Evolutionary conservation across 2,888 invertebrate species (phyloP).

Genomic region (Fragum sueziense): DNA sequence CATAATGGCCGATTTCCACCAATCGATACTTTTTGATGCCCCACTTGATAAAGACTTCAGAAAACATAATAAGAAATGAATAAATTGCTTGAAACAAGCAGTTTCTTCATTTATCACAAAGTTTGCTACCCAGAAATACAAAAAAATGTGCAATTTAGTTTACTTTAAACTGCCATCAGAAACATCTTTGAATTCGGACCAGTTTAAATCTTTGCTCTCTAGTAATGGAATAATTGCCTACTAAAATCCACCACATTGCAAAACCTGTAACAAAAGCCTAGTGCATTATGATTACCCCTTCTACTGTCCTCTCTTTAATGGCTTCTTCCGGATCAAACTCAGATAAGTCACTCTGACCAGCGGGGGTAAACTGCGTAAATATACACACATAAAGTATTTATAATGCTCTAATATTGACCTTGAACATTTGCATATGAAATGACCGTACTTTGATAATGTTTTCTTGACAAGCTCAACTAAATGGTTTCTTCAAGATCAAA

Average conservation of each 20-base stretch:
- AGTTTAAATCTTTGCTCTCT: too few species aligned
- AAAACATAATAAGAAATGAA: not conserved
- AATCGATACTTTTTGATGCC: not conserved
- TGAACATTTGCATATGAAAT: too few species aligned
- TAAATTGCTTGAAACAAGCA: constrained; percentile 4
- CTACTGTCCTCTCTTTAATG: constrained; percentile 60
- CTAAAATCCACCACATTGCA: not conserved
- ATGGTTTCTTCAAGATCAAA: constrained; percentile 32
- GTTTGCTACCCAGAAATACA: not conserved
- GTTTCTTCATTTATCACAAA: not conserved
- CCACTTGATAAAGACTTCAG: not conserved
- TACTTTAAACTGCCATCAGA: too few species aligned
- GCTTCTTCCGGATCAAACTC: constrained; percentile 30
- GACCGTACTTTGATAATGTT: too few species aligned
- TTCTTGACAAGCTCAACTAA: too few species aligned
- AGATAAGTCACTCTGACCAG: not conserved
- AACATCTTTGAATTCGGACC: too few species aligned
- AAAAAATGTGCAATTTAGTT: too few species aligned
- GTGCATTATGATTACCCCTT: constrained; percentile 60
- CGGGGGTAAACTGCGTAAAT: constrained; percentile 21
- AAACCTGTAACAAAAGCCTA: not conserved
- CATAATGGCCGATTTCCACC: not conserved
- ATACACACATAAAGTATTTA: too few species aligned
- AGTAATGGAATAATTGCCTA: too few species aligned
- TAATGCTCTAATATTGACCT: too few species aligned